These are phyloP conservation scores for cattle (Bos taurus) DNA, from an alignment of 2,113 vertebrate species.

Conservation along the genomic window DNA sequence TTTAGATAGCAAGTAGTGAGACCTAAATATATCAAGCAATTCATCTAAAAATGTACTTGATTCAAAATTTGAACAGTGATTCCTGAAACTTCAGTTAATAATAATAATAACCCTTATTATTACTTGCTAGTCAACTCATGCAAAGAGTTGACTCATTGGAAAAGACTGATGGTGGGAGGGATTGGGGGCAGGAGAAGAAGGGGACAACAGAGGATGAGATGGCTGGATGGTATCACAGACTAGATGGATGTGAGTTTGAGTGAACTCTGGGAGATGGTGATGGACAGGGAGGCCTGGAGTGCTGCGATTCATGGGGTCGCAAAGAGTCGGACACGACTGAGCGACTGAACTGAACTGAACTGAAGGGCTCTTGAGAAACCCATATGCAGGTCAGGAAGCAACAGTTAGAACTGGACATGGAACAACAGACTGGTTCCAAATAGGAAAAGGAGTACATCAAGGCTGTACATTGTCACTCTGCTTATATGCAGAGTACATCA, in stretches of 20 bases:
- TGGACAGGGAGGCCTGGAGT: too few species aligned
- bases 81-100: not conserved
- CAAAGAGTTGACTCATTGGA: too few species aligned
- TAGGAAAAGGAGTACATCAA: accelerated
- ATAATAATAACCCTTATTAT: not conserved
- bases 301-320: too few species aligned
- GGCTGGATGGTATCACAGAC: too few species aligned
- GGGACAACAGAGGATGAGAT: too few species aligned
- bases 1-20: not conserved
- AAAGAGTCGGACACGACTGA: too few species aligned
- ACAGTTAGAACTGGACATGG: not conserved
- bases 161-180: too few species aligned
- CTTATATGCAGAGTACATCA: not conserved
- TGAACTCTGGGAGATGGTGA: too few species aligned
- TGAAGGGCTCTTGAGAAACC: not conserved
- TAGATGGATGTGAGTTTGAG: too few species aligned
- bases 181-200: too few species aligned
- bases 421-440: not conserved
- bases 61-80: not conserved
- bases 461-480: not conserved
- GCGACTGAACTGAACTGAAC: too few species aligned
- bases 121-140: not conserved
- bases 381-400: not conserved
- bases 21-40: not conserved
- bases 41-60: not conserved